These are phyloP conservation scores for Alcedo quadribrachys DNA, from an alignment of 2,797 vertebrate species.

Conservation along the genomic window DNA sequence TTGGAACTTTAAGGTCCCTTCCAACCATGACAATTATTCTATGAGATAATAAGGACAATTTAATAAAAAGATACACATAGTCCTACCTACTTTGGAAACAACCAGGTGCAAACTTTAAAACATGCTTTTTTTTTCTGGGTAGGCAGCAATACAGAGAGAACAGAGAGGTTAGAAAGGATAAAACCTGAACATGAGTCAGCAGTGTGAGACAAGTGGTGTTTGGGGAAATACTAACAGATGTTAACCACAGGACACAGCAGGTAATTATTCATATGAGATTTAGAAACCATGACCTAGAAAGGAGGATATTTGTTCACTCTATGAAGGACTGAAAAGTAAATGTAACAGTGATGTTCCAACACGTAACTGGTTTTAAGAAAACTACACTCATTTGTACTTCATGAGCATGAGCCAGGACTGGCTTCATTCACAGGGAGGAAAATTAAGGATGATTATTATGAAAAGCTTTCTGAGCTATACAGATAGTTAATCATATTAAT, in stretches of 20 bases:
- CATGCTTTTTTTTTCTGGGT: fast-evolving
- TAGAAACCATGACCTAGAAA: constrained; percentile 14
- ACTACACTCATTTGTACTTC: neutral
- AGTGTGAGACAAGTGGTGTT: neutral
- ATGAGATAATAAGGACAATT: neutral
- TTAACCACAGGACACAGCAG: constrained; percentile 42
- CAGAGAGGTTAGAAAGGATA: neutral
- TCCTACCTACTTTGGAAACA: neutral
- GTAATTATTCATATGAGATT: constrained; percentile 14
- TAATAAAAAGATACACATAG: neutral
- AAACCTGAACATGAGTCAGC: constrained; percentile 31
- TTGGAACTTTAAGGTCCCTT: too few relatives aligned
- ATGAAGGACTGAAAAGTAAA: neutral
- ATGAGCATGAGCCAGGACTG: neutral
- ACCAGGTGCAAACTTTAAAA: neutral
- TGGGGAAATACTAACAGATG: constrained; percentile 43
- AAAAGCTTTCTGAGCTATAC: neutral
- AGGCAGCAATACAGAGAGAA: neutral
- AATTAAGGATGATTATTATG: neutral
- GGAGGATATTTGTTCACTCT: neutral
- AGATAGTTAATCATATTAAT: neutral
- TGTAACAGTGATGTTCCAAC: neutral
- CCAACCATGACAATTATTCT: too few relatives aligned
- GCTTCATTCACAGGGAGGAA: neutral
- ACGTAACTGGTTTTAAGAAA: neutral